Base-by-base conservation (phyloP, 2,888 invertebrate genomes). In the Dichetophora obliterata region DNA sequence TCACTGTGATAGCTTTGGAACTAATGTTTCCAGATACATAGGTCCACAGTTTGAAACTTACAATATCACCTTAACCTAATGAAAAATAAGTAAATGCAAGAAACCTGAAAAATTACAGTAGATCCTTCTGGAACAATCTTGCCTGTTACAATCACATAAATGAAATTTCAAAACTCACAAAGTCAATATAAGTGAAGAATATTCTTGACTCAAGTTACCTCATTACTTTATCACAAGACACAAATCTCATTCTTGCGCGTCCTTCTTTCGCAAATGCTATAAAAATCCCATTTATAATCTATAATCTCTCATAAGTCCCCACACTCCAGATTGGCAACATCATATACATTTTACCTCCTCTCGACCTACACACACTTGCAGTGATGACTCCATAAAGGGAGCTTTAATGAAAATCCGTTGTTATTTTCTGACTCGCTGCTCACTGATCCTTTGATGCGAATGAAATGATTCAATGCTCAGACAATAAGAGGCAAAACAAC, bases 351-450 rank as follows among this genome's bases (percentile, higher is more conserved):
- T 77, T 77, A 79, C 75, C 77, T 75, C 79, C 48, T 14, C 31
- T 19, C 68, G 22, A 66, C 48, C 61, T 9, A 74, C 65, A 37
- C 48, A 52, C 54, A 43, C 75, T 11, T 68, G 68, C 61, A 75
- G 54, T 76, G 77, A 78, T 75, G 77, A 79, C 77, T 79, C 77
- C 75, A 78, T 78, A 69, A 87, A 86, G 86, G 86, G 86, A 87
- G 88, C 87, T 89, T 88, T 89, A 89, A 89, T 89, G 89, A 89
- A 89, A 89, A 89, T 89, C 90, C 89, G 90, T 89, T 90, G 91
- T 91, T 90, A 91, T 91, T 91, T 91, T 91, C 91, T 91, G 89
- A 90, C 89, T 90, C 90, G 91, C 89, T 91, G 90, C 91, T 90
- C 86, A 83, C 91, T 90, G 90, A 91, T 91, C 90, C 90, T 87